phyloP scores from a whole-genome alignment of 2,113 vertebrate genomes.

The Cettia cetti region DNA sequence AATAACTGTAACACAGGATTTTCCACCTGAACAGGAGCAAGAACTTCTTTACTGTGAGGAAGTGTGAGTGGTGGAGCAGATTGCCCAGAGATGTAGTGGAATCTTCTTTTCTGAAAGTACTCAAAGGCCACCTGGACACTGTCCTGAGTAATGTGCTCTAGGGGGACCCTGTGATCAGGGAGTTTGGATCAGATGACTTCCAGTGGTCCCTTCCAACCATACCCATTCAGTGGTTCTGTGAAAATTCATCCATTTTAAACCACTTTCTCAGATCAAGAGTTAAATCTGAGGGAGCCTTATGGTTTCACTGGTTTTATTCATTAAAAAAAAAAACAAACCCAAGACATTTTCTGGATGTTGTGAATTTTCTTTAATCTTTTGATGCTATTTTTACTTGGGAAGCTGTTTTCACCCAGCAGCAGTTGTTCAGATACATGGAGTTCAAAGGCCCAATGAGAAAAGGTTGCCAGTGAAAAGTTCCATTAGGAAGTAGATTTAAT shows the following conservation, averaged over 20 bases:
- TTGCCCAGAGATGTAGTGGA: too few species aligned
- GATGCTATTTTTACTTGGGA: neutral
- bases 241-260: neutral
- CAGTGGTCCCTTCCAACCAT: neutral
- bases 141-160: neutral
- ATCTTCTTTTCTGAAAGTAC: neutral
- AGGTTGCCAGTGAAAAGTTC: neutral
- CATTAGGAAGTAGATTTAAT: constrained; percentile 27
- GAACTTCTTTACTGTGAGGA: neutral
- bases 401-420: neutral
- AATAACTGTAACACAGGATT: neutral
- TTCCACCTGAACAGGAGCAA: neutral
- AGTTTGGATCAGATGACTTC: neutral
- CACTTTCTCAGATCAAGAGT: neutral
- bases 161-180: neutral
- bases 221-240: neutral
- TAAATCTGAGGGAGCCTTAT: neutral
- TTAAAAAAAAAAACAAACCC: neutral
- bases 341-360: neutral
- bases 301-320: neutral
- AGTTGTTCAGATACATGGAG: neutral
- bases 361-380: neutral
- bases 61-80: neutral
- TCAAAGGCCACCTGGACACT: neutral
- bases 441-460: neutral